Conservation (phyloP, 2,113 vertebrate genomes). For the Rhinichthys klamathensis region DNA sequence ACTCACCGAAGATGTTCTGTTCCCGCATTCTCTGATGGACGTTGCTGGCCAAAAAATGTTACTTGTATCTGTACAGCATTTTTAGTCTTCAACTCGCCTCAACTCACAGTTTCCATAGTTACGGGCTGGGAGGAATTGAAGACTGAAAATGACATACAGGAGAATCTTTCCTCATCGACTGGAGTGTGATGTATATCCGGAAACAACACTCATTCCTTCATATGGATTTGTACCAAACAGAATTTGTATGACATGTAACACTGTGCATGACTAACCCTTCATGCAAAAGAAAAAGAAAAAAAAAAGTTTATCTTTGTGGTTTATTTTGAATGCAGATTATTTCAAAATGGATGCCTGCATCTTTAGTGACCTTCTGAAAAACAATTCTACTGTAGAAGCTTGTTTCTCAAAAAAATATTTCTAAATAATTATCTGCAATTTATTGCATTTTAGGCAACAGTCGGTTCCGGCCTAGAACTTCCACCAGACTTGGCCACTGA, state of each 20-base stretch:
- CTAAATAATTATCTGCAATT: neutral
- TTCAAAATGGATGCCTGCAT: neutral
- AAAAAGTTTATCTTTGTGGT: neutral
- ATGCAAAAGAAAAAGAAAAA: neutral
- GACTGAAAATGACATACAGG: conserved; percentile 88
- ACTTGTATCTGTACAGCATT: conserved; percentile 85
- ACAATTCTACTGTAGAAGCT: neutral
- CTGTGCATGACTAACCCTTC: too few species aligned
- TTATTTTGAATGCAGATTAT: neutral
- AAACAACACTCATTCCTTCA: conserved; percentile 17
- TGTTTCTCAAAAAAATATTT: neutral
- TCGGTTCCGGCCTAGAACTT: neutral
- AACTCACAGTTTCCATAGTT: conserved; percentile 83
- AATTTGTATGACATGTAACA: neutral
- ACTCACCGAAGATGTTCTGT: conserved; percentile 30
- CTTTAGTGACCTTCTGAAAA: neutral
- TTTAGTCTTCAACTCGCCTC: conserved; percentile 86
- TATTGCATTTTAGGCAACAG: neutral
- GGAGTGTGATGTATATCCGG: conserved; percentile 25
- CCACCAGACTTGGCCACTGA: neutral
- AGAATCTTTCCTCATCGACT: conserved; percentile 61
- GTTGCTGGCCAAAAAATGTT: conserved; percentile 61
- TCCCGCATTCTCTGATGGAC: conserved; percentile 38
- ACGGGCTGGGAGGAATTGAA: conserved; percentile 86
- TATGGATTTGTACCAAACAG: neutral